Percentiles rank a stretch among this genome's conserved stretches.
These are phyloP conservation scores for Pseudomugil tenellus DNA, from an alignment of 2,797 vertebrate species.

Conservation along the genomic window DNA sequence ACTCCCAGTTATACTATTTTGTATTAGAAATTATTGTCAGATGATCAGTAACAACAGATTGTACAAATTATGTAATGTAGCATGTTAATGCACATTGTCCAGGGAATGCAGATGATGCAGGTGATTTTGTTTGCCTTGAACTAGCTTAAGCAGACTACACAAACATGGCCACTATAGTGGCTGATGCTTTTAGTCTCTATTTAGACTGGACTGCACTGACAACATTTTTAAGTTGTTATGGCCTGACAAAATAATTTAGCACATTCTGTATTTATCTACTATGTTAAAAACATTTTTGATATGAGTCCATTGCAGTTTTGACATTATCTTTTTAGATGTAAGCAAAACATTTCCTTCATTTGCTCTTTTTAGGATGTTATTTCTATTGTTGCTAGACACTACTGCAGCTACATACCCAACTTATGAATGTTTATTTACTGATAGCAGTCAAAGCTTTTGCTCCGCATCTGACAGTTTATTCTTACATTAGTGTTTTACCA, in stretches of 20 bases:
- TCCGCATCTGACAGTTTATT: not conserved
- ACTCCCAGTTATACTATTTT: too few species aligned
- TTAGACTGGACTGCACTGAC: not conserved
- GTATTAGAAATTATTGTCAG: too few species aligned
- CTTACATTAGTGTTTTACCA: conserved; percentile 7
- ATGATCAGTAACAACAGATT: too few species aligned
- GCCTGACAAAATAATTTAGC: not conserved
- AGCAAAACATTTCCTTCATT: not conserved
- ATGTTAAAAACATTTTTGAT: not conserved
- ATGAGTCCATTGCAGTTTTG: not conserved
- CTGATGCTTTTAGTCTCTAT: not conserved
- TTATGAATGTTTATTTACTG: not conserved
- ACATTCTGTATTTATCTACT: not conserved
- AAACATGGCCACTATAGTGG: too few species aligned
- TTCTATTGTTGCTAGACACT: not conserved
- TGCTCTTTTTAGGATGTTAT: not conserved
- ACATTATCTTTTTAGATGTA: not conserved
- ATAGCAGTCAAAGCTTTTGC: not conserved
- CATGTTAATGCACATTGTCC: too few species aligned
- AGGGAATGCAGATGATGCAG: too few species aligned
- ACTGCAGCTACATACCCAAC: not conserved
- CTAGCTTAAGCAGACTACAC: too few species aligned
- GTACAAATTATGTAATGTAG: too few species aligned
- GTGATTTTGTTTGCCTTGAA: too few species aligned
- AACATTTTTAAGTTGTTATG: not conserved